phyloP scores from a whole-genome alignment of 1,140 invertebrate species.

The Holotrichia oblita region DNA sequence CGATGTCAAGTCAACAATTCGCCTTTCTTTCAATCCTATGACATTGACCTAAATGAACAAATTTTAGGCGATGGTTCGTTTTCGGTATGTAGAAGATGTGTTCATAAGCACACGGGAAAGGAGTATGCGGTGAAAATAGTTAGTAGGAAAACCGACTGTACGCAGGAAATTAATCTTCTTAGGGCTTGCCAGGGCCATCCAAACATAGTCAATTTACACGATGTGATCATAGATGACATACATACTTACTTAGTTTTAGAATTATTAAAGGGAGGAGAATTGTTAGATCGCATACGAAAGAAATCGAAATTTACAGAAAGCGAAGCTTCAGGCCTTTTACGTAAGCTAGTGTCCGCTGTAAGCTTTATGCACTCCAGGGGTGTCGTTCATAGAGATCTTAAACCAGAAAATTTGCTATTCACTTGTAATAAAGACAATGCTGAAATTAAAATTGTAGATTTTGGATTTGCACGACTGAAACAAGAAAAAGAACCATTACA shows the following conservation, averaged over 20 bases:
- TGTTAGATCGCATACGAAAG: conserved; percentile 74
- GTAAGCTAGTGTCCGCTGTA: conserved; percentile 83
- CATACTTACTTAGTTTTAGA: conserved; percentile 91
- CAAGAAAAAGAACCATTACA: conserved; percentile 72
- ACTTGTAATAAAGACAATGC: conserved; percentile 69
- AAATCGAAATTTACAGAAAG: conserved; percentile 75
- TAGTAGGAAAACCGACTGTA: conserved; percentile 78
- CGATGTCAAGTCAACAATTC: conserved; percentile 72
- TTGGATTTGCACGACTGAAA: conserved; percentile 86
- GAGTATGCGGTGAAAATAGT: conserved; percentile 93
- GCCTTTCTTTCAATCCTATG: conserved; percentile 86
- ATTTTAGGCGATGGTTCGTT: conserved; percentile 89
- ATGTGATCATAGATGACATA: conserved; percentile 82
- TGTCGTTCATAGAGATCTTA: conserved; percentile 89
- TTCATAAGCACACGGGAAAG: conserved; percentile 75
- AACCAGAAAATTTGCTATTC: conserved; percentile 90
- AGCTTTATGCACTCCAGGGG: conserved; percentile 82
- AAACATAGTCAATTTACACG: conserved; percentile 87
- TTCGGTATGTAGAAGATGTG: conserved; percentile 86
- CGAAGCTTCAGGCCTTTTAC: conserved; percentile 75
- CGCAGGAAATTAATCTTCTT: conserved; percentile 80
- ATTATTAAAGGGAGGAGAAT: conserved; percentile 85
- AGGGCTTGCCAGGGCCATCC: conserved; percentile 85
- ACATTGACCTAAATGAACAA: conserved; percentile 73
- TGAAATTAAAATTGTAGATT: conserved; percentile 86